Conservation (phyloP, 2,888 invertebrate genomes). For the Acleris holmiana region DNA sequence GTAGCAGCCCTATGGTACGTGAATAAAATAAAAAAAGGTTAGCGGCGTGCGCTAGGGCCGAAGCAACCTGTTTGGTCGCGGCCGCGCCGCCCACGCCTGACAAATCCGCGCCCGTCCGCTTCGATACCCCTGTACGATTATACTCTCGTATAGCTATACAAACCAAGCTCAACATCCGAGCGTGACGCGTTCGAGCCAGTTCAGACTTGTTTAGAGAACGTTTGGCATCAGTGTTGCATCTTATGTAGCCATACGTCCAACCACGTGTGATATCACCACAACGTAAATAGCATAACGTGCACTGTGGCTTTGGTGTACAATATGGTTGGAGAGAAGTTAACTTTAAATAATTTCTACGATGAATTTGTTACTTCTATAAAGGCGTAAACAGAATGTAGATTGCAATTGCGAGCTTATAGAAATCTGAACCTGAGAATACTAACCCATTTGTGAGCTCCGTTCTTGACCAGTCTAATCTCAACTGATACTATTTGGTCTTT, state of each 20-base stretch:
- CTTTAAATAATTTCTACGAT: no score
- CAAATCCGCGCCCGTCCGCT: constrained; percentile 76
- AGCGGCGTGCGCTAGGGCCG: constrained; percentile 66
- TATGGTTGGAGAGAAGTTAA: no score
- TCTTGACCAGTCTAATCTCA: no score
- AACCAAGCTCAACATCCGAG: constrained; percentile 10
- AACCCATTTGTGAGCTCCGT: no score
- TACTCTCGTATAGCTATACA: constrained; percentile 38
- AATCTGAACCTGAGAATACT: no score
- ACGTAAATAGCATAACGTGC: constrained; percentile 10
- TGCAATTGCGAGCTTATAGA: no score
- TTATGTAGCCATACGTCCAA: constrained; percentile 1
- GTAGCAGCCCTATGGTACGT: constrained; percentile 67
- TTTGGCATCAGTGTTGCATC: not conserved
- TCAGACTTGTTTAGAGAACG: constrained; percentile 61
- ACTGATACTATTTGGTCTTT: no score
- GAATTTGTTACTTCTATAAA: no score
- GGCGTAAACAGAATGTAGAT: no score
- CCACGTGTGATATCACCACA: constrained; percentile 16
- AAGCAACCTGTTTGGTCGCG: constrained; percentile 78
- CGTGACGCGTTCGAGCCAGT: constrained; percentile 65
- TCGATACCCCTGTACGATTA: constrained; percentile 48
- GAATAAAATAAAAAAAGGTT: constrained; percentile 69
- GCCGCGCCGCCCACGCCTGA: constrained; percentile 74
- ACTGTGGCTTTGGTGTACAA: constrained; percentile 7